Conservation (phyloP, 2,888 invertebrate genomes). For the Pristionchus exspectatus region DNA sequence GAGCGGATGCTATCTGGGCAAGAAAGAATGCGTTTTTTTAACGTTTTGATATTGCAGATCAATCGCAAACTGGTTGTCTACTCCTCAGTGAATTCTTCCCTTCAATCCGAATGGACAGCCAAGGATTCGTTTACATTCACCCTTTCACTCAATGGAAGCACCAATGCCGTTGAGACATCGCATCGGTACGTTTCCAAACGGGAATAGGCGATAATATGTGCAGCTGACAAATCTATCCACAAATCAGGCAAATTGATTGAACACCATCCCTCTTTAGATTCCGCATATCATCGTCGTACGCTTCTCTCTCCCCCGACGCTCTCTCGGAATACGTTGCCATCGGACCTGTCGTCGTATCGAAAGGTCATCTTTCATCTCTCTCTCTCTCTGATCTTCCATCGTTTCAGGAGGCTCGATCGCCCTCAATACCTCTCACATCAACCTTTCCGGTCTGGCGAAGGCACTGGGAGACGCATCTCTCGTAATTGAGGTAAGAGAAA, state of each 20-base stretch:
- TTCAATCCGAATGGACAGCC: conserved; percentile 66
- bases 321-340: conserved; percentile 64
- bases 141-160: conserved; percentile 63
- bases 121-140: conserved; percentile 65
- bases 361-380: conserved; percentile 58
- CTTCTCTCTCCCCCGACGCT: conserved; percentile 65
- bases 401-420: conserved; percentile 67
- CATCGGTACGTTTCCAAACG: conserved; percentile 52
- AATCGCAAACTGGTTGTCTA: conserved; percentile 66
- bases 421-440: conserved; percentile 69
- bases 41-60: conserved; percentile 56
- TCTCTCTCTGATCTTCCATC: neutral
- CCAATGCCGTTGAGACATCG: conserved; percentile 59
- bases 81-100: conserved; percentile 59
- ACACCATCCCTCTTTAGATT: conserved; percentile 61
- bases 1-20: neutral
- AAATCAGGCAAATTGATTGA: no score
- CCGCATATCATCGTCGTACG: conserved; percentile 73
- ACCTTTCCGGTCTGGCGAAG: conserved; percentile 64
- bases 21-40: neutral
- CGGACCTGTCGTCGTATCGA: conserved; percentile 62
- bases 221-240: no score
- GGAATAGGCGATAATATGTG: no score
- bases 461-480: conserved; percentile 5
- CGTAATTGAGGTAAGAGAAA: conserved; percentile 29